These are phyloP conservation scores for Lysandra coridon DNA, from an alignment of 2,888 invertebrate genomes.

Conservation along the genomic window DNA sequence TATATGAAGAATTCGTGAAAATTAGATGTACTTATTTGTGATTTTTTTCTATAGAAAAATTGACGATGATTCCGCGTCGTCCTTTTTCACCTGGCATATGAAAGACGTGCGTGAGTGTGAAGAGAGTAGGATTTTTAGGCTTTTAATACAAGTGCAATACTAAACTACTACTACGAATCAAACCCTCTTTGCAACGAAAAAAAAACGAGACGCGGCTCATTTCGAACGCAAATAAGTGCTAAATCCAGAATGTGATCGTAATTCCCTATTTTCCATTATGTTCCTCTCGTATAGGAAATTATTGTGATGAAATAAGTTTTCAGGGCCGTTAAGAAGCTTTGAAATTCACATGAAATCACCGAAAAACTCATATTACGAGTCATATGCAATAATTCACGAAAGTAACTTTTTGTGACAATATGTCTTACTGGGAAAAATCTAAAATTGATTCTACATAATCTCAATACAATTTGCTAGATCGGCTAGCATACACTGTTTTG, in stretches of 20 bases:
- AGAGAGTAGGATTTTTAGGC: too few relatives aligned
- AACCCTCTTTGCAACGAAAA: neutral
- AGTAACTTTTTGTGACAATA: neutral
- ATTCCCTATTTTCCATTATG: neutral
- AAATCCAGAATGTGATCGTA: neutral
- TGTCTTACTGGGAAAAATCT: neutral
- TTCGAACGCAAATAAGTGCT: neutral
- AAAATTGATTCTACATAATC: too few relatives aligned
- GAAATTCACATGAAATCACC: neutral
- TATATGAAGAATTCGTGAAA: too few relatives aligned
- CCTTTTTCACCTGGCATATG: too few relatives aligned
- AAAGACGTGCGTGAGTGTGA: too few relatives aligned
- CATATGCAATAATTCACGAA: neutral
- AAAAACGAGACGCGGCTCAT: neutral
- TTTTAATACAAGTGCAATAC: neutral
- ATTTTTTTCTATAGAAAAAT: too few relatives aligned
- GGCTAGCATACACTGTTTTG: too few relatives aligned
- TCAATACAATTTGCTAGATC: too few relatives aligned
- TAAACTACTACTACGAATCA: neutral
- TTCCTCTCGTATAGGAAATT: neutral
- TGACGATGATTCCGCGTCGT: too few relatives aligned
- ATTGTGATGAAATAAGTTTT: constrained; percentile 8
- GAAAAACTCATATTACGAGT: neutral
- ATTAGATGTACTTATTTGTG: too few relatives aligned
- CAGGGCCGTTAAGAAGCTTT: neutral